phyloP scores from a whole-genome alignment of 2,888 invertebrate genomes.

The Coenonympha arcania region DNA sequence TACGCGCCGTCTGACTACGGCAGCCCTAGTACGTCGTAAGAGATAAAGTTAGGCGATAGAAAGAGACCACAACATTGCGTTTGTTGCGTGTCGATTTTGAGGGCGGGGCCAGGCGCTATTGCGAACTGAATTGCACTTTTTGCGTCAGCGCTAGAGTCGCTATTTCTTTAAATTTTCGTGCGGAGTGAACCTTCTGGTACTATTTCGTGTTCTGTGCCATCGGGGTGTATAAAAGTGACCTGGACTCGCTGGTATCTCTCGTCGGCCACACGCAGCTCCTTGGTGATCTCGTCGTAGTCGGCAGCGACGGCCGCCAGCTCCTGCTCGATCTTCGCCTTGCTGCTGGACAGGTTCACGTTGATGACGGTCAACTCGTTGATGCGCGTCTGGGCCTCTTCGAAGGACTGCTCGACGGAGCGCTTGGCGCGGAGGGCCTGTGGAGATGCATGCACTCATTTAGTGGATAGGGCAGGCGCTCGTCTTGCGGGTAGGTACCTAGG shows the following conservation, averaged over 20 bases:
- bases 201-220: too few relatives aligned
- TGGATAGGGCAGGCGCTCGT: background rate
- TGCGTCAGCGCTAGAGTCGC: too few relatives aligned
- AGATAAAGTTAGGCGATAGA: too few relatives aligned
- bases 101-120: too few relatives aligned
- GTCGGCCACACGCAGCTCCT: slow-evolving; percentile 93
- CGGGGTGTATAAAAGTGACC: slow-evolving; percentile 56
- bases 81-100: too few relatives aligned
- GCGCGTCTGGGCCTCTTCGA: slow-evolving; percentile 92
- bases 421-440: slow-evolving; percentile 89
- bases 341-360: slow-evolving; percentile 95
- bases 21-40: too few relatives aligned
- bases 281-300: slow-evolving; percentile 98
- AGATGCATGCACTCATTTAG: slow-evolving; percentile 1
- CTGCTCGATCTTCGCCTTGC: slow-evolving; percentile 96
- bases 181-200: too few relatives aligned
- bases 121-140: too few relatives aligned
- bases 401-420: slow-evolving; percentile 90
- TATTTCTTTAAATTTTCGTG: too few relatives aligned
- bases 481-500: too few relatives aligned
- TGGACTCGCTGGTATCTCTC: slow-evolving; percentile 95
- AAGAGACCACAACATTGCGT: too few relatives aligned
- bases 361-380: slow-evolving; percentile 95
- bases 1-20: too few relatives aligned
- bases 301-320: slow-evolving; percentile 92